These are phyloP conservation scores for Macropodus opercularis DNA, from an alignment of 2,797 vertebrate species.

Conservation along the genomic window DNA sequence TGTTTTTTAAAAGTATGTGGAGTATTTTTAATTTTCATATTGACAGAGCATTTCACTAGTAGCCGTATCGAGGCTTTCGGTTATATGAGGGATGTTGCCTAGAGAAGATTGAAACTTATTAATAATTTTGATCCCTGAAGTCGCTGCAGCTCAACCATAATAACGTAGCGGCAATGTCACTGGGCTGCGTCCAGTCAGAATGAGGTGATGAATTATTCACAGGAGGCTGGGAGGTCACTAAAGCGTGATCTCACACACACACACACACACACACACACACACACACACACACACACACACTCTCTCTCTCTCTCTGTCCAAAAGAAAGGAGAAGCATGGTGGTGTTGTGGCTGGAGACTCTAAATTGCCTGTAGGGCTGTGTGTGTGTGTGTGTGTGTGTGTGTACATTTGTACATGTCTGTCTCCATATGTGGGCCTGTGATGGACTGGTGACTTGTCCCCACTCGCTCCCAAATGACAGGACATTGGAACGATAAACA, in stretches of 20 bases:
- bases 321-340: too few species aligned
- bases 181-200: conserved; percentile 65
- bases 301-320: too few species aligned
- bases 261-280: conserved; percentile 23
- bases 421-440: too few species aligned
- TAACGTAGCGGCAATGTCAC: conserved; percentile 45
- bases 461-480: too few species aligned
- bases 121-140: conserved; percentile 44
- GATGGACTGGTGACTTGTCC: too few species aligned
- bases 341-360: too few species aligned
- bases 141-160: conserved; percentile 35
- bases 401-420: too few species aligned
- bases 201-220: conserved; percentile 76
- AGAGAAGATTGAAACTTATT: conserved; percentile 38
- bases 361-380: too few species aligned
- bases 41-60: conserved; percentile 11
- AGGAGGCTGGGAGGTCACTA: conserved; percentile 64
- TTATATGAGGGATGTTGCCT: neutral
- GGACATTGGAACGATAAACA: too few species aligned
- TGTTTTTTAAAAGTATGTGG: too few species aligned
- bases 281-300: neutral
- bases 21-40: neutral
- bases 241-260: conserved; percentile 54
- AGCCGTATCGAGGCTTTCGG: conserved; percentile 9
- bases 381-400: too few species aligned